Percentiles rank a stretch among this genome's conserved stretches.
Evolutionary conservation across 2,113 vertebrate species (phyloP).

Genomic region (Eolophus roseicapilla): DNA sequence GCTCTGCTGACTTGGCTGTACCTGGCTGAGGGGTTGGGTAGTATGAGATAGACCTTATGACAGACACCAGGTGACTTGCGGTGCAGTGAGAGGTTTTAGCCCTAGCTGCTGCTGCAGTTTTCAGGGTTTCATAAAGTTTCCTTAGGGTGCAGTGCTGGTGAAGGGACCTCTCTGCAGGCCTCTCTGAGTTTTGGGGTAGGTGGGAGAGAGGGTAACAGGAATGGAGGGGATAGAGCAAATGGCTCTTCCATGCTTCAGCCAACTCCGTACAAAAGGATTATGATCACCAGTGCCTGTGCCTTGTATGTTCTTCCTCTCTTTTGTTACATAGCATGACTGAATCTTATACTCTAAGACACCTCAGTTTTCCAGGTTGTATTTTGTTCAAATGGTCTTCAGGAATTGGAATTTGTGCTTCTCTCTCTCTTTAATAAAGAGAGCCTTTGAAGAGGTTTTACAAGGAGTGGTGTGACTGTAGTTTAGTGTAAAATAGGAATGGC

Average conservation of each 20-base stretch:
- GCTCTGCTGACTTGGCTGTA: neutral
- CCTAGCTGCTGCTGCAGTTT: neutral
- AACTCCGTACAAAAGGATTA: neutral
- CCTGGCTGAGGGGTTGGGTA: neutral
- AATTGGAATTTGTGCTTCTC: neutral
- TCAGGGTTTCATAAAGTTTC: neutral
- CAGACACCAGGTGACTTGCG: neutral
- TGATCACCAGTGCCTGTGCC: accelerated
- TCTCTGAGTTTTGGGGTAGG: neutral
- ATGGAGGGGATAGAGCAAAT: neutral
- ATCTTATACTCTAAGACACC: neutral
- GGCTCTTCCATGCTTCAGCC: neutral
- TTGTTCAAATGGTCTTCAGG: neutral
- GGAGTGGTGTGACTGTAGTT: neutral
- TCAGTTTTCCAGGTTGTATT: neutral
- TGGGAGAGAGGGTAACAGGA: neutral
- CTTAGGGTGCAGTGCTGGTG: neutral
- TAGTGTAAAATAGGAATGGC: neutral
- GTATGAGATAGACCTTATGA: neutral
- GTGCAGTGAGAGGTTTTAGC: neutral
- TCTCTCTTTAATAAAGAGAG: neutral
- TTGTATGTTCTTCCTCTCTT: neutral
- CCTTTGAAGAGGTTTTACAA: neutral
- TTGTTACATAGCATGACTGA: neutral
- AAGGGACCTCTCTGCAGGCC: neutral